A percentile compares a stretch with the other conserved stretches of the same genome.
Conservation (phyloP, 2,888 invertebrate species). For the Ernsta delagoae region DNA sequence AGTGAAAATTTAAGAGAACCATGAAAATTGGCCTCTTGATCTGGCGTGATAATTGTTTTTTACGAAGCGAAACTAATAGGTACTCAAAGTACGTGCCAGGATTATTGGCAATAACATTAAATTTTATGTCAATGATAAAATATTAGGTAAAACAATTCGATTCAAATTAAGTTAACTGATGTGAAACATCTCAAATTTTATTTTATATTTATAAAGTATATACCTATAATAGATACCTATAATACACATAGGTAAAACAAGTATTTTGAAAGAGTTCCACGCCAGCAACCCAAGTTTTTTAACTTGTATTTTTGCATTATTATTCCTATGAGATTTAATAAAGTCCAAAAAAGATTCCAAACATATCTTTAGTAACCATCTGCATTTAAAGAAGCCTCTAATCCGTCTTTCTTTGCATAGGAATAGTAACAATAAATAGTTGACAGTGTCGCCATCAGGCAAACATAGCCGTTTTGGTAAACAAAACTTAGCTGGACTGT, state of each 20-base stretch:
- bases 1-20: background rate
- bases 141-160: background rate
- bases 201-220: background rate
- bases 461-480: constrained; percentile 26
- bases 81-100: constrained; percentile 11
- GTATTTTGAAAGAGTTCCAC: too few species aligned
- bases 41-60: constrained; percentile 2
- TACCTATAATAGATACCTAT: too few species aligned
- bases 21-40: background rate
- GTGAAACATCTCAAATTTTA: constrained; percentile 27
- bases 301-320: too few species aligned
- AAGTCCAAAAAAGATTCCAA: background rate
- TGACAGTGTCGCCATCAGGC: constrained; percentile 29
- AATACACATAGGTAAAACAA: too few species aligned
- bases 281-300: too few species aligned
- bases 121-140: constrained; percentile 11
- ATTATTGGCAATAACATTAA: constrained; percentile 20
- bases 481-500: constrained; percentile 24
- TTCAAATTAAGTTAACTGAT: background rate
- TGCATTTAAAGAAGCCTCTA: constrained; percentile 1
- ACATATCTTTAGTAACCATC: background rate
- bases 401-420: constrained; percentile 31
- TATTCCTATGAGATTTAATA: background rate
- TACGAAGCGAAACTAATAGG: constrained; percentile 17
- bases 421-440: constrained; percentile 28